phyloP scores from a whole-genome alignment of 1,140 invertebrate genomes.

The Diorhabda elongata region DNA sequence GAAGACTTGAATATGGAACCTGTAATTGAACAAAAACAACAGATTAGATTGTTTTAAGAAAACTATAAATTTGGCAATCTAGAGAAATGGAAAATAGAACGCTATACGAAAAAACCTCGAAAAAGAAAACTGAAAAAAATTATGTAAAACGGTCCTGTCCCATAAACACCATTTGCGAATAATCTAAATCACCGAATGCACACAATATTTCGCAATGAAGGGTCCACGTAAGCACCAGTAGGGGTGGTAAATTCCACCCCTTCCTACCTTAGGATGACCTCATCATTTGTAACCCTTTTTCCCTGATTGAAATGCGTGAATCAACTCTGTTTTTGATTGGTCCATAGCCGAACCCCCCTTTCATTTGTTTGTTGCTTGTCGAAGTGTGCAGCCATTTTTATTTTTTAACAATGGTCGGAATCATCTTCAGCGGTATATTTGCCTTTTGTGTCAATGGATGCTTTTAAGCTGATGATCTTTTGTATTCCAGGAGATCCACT shows the following conservation, averaged over 20 bases:
- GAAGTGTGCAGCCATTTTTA: slow-evolving; percentile 33
- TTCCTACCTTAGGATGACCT: slow-evolving; percentile 32
- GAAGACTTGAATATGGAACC: too few species aligned
- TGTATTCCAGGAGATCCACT: background rate
- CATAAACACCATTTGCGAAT: background rate
- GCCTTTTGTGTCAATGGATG: background rate
- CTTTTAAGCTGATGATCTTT: background rate
- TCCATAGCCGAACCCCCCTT: slow-evolving; percentile 19
- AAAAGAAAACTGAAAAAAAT: too few species aligned
- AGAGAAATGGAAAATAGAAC: too few species aligned
- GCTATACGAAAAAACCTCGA: too few species aligned
- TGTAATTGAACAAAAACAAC: too few species aligned
- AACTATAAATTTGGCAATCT: too few species aligned
- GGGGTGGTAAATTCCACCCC: slow-evolving; percentile 14
- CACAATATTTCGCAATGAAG: background rate
- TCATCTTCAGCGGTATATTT: slow-evolving; percentile 1
- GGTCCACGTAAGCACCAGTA: background rate
- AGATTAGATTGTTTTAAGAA: too few species aligned
- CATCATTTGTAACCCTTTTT: slow-evolving; percentile 36
- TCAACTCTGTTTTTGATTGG: slow-evolving; percentile 36
- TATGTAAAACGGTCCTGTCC: background rate
- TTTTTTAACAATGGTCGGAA: slow-evolving; percentile 10
- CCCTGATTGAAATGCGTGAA: slow-evolving; percentile 36
- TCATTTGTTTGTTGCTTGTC: slow-evolving; percentile 25
- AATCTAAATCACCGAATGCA: background rate